These are phyloP conservation scores for Zapornia atra DNA, from an alignment of 2,113 vertebrate genomes.

Conservation along the genomic window DNA sequence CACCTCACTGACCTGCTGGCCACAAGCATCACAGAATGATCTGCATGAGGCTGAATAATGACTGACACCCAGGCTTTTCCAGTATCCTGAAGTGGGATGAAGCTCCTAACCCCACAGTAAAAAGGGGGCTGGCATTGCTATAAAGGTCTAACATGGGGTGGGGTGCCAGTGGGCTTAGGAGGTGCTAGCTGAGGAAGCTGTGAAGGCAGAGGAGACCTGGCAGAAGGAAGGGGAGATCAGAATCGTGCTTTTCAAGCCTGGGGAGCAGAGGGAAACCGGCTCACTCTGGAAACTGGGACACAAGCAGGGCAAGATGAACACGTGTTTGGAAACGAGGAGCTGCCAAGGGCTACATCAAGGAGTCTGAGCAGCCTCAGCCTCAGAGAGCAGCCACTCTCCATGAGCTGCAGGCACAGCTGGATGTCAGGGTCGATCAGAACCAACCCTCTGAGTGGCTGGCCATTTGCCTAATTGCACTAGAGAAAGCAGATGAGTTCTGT, in stretches of 20 bases:
- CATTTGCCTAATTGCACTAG: background rate
- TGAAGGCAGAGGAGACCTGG: background rate
- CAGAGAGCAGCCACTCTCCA: background rate
- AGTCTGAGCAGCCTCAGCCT: background rate
- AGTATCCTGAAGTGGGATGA: background rate
- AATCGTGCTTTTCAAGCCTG: background rate
- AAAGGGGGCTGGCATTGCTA: background rate
- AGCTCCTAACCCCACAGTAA: background rate
- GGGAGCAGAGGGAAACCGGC: background rate
- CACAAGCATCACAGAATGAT: too few relatives aligned
- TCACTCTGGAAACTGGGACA: background rate
- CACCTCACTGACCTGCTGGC: too few relatives aligned
- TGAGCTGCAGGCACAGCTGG: background rate
- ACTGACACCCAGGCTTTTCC: background rate
- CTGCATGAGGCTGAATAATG: rapidly evolving
- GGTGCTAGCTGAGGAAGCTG: background rate
- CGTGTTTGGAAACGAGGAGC: background rate
- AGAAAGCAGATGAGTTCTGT: background rate
- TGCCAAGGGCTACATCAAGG: background rate
- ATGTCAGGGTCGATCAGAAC: background rate
- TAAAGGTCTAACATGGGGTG: rapidly evolving
- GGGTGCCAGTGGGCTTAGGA: background rate
- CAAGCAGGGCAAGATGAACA: background rate
- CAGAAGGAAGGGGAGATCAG: background rate
- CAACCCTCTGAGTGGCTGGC: background rate